Evolutionary conservation across 2,888 invertebrate species (phyloP), one percentile per base, ranked within the genome.

Genomic region (Drosophila setosimentum): DNA sequence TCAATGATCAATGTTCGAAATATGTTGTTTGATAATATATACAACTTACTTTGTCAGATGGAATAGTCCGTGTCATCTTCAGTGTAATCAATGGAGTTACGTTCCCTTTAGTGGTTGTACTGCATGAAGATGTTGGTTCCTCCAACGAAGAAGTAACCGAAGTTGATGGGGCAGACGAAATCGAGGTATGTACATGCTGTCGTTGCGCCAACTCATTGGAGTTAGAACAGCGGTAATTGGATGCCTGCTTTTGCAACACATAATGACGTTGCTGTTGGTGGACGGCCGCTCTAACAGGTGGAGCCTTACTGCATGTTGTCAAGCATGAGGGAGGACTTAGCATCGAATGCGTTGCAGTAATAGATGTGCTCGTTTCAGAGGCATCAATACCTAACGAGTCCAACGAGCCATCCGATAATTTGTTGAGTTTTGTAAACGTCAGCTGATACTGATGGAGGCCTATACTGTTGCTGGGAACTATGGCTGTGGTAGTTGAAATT

Each of bases 21-120:
- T 21, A 21, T 45, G 21, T 21, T 45, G 21, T 13, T 7, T 3
- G 7, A 45, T 16, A 45, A 45, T 7, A 16, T 7, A 16, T 21
- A 2, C 21, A 37, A 75, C 94, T 94, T 94, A 96, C 96, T 96
- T 96, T 96, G 95, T 96, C 96, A 94, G 96, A 96, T 93, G 96
- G 96, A 94, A 96, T 95, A 94, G 96, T 96, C 94, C 96, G 96
- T 93, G 96, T 96, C 96, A 96, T 96, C 75, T 92, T 92, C 73
- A 90, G 90, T 74, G 91, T 91, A 78, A 89, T 87, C 66, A 90
- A 81, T 48, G 91, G 79, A 48, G 78, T 59, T 57, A 80, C 76
- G 51, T 77, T 82, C 42, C 35, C 42, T 51, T 73, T 86, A 27
- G 49, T 42, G 57, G 49, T 62, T 64, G 76, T 63, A 66, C 55